These are phyloP conservation scores for Teleogryllus occipitalis DNA, from an alignment of 1,140 invertebrate species.

Conservation along the genomic window DNA sequence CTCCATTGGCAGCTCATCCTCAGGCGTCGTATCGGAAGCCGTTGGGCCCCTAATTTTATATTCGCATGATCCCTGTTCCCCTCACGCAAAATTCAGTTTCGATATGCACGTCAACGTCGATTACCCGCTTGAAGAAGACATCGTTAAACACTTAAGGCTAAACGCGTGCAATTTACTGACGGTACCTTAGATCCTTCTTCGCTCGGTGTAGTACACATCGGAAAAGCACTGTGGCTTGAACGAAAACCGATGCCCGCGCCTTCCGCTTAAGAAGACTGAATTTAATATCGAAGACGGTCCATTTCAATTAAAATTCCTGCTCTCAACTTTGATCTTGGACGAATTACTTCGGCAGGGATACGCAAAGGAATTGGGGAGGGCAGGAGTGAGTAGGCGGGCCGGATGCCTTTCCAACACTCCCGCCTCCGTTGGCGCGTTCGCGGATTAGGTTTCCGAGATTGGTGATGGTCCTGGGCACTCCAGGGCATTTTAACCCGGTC, in stretches of 20 bases:
- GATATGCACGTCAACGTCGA: neutral
- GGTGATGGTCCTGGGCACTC: no score
- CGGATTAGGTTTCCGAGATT: no score
- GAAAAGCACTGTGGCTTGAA: neutral
- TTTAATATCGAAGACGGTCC: constrained; percentile 4
- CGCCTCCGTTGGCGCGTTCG: no score
- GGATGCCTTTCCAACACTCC: no score
- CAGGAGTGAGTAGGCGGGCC: no score
- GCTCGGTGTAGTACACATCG: no score
- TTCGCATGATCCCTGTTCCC: no score
- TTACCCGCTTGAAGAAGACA: neutral
- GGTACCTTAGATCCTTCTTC: no score
- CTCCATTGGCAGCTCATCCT: no score
- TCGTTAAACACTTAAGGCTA: neutral
- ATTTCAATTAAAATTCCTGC: constrained; percentile 5
- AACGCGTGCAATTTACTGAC: neutral
- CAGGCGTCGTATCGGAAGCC: neutral
- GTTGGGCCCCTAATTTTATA: neutral
- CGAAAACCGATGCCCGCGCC: neutral
- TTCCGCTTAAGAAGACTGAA: neutral
- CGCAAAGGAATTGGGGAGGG: neutral
- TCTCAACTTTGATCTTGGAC: neutral
- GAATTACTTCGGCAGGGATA: neutral
- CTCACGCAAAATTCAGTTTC: neutral
- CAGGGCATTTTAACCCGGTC: no score